These are phyloP conservation scores for Macroramphosus scolopax DNA, from an alignment of 2,797 vertebrate species.

Conservation along the genomic window DNA sequence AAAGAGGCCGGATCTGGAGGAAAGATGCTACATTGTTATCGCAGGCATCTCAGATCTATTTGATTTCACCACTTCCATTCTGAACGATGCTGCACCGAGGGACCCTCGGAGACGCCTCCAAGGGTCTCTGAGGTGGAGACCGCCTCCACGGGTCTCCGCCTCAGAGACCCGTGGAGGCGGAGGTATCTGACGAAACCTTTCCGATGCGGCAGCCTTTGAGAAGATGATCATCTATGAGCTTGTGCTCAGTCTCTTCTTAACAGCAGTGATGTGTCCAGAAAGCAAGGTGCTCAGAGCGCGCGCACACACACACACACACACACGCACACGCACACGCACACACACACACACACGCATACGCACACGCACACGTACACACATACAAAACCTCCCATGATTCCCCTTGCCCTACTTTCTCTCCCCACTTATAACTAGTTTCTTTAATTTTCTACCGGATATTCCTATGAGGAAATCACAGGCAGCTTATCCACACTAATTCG, in stretches of 20 bases:
- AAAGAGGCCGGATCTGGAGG: conserved; percentile 57
- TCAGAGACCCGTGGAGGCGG: conserved; percentile 70
- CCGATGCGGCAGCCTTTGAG: conserved; percentile 89
- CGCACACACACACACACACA: too few relatives aligned
- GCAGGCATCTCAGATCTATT: conserved; percentile 62
- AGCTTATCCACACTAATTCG: conserved; percentile 66
- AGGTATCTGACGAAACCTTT: conserved; percentile 82
- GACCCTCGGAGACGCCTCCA: too few relatives aligned
- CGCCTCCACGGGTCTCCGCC: too few relatives aligned
- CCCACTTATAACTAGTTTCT: conserved; percentile 52
- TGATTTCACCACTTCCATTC: conserved; percentile 65
- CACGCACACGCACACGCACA: too few relatives aligned
- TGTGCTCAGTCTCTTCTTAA: conserved; percentile 73
- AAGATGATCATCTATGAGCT: conserved; percentile 97
- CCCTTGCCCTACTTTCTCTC: conserved; percentile 58
- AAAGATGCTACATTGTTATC: conserved; percentile 56
- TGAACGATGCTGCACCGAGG: conserved; percentile 51
- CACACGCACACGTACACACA: conserved; percentile 17
- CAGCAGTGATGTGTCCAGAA: conserved; percentile 63
- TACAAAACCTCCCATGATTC: conserved; percentile 25
- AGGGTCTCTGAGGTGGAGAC: too few relatives aligned
- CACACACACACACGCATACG: conserved; percentile 10
- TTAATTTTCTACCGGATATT: conserved; percentile 62
- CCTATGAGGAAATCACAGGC: conserved; percentile 59
- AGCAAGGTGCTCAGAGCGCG: too few relatives aligned